A percentile compares a stretch with the other conserved stretches of the same genome.
Evolutionary conservation across 2,113 vertebrate genomes (phyloP).

Genomic region (Sapayoa aenigma): DNA sequence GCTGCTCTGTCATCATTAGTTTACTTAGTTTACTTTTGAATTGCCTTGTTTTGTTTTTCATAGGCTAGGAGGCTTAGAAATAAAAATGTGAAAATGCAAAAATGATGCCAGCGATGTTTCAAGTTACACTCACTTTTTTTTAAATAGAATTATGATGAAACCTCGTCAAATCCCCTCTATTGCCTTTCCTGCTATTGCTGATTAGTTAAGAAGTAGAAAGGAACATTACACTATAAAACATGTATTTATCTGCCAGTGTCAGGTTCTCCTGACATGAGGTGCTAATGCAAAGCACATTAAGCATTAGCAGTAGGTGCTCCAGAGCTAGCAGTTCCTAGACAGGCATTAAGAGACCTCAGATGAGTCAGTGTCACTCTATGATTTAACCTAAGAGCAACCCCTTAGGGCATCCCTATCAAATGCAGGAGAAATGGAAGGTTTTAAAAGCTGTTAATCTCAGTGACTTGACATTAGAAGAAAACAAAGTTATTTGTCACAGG

Average conservation of each 20-base stretch:
- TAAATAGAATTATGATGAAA: slow-evolving; percentile 31
- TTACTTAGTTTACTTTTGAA: background rate
- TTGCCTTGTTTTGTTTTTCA: background rate
- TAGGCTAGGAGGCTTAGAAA: background rate
- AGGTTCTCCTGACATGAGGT: slow-evolving; percentile 51
- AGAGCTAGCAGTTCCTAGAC: slow-evolving; percentile 32
- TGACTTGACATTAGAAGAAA: background rate
- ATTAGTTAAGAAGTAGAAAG: slow-evolving; percentile 44
- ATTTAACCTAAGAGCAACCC: slow-evolving; percentile 38
- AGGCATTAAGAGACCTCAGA: slow-evolving; percentile 43
- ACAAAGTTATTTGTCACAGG: slow-evolving; percentile 4
- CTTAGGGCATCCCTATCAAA: background rate
- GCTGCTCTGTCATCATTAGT: background rate
- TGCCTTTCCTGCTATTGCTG: slow-evolving; percentile 14
- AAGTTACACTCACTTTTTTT: slow-evolving; percentile 3
- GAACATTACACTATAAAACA: slow-evolving; percentile 17
- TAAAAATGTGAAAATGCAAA: background rate
- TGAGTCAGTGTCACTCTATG: slow-evolving; percentile 30
- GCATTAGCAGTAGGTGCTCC: slow-evolving; percentile 44
- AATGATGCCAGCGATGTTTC: background rate
- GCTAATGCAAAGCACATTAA: slow-evolving; percentile 55
- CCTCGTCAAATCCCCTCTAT: slow-evolving; percentile 3
- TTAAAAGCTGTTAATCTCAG: slow-evolving; percentile 37
- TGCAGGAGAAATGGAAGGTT: slow-evolving; percentile 23
- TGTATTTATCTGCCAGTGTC: slow-evolving; percentile 47